Evolutionary conservation across 2,797 vertebrate species (phyloP), one percentile per base, ranked within the genome.

Genomic region (Nannoperca australis): DNA sequence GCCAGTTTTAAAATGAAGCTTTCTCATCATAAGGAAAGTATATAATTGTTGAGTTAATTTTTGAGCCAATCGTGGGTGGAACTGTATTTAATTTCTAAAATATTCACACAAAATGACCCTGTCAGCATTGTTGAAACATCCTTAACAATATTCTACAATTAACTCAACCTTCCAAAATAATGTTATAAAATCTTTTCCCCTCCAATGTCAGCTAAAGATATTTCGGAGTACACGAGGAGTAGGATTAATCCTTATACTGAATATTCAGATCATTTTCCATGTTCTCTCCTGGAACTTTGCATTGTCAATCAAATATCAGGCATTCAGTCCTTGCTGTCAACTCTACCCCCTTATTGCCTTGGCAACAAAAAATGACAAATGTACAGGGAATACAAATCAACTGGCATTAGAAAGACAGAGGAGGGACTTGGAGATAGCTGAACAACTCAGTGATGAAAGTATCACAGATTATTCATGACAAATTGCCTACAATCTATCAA

Each of bases 231-330:
- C 61, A 88, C 17, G 20, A 85, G 63, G 56, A 84, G 54, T 70
- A 77, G 68, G 78, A 88, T 89, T 84, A 88, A 84, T 81, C 73
- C 71, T 62, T 73, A 76, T 75, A 65, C 76, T 88, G 81, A 90
- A 93, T 88, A 91, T 92, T 89, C 83, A 89, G 67, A 89, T 85
- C 32, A 84, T 84, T 91, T 86, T 67, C 51, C 44, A 27, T 70
- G 58, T 30, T 83, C 80, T 90, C 77, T 79, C 61, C 66, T 73
- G 76, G 72, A 92, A 91, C 86, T 76, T 81, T 84, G 67, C 27
- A 27, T 71, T 90, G 92, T 87, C 93, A 93, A 82, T 94, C 93
- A 94, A 82, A 73, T 63, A 76, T 75, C 87, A 76, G 40, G 44
- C 36, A 68, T 74, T 79, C 45, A 36, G 83, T 79, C 84, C 76